Conservation (phyloP, 1,140 invertebrate genomes). For the Mycetomoellerius zeteki region DNA sequence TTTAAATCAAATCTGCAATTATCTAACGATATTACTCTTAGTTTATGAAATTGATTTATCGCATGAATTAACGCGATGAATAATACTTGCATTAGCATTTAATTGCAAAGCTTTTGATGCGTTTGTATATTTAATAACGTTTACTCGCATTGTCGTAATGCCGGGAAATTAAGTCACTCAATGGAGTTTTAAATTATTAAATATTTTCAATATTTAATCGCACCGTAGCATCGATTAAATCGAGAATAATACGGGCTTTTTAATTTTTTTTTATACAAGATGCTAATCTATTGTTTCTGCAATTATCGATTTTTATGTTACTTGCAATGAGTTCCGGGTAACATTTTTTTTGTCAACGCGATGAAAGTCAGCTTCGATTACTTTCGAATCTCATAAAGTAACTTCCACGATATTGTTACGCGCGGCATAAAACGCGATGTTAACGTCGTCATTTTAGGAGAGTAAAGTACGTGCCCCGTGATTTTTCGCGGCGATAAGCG, state of each 20-base stretch:
- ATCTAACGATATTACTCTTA: background rate
- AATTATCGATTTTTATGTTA: constrained; percentile 22
- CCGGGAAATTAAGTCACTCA: background rate
- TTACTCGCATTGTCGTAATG: background rate
- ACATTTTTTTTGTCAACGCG: background rate
- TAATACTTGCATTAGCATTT: constrained; percentile 1
- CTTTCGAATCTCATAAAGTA: constrained; percentile 41
- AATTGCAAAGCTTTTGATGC: constrained; percentile 21
- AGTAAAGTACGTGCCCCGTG: constrained; percentile 16
- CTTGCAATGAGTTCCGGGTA: background rate
- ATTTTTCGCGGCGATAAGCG: constrained; percentile 50
- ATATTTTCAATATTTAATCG: constrained; percentile 43
- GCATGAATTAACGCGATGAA: background rate
- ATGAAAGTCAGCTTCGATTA: constrained; percentile 17
- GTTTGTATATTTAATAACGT: constrained; percentile 29
- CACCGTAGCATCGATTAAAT: background rate
- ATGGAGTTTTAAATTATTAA: too few relatives aligned
- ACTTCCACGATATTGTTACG: constrained; percentile 26
- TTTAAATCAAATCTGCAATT: constrained; percentile 25
- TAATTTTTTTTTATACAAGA: background rate
- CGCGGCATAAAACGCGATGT: constrained; percentile 38
- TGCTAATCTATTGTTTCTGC: background rate
- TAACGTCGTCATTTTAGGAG: constrained; percentile 43
- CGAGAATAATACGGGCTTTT: background rate
- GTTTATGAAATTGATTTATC: background rate